Base-by-base conservation (phyloP, 2,113 vertebrate species). In the Xenotilapia caudafasciata region DNA sequence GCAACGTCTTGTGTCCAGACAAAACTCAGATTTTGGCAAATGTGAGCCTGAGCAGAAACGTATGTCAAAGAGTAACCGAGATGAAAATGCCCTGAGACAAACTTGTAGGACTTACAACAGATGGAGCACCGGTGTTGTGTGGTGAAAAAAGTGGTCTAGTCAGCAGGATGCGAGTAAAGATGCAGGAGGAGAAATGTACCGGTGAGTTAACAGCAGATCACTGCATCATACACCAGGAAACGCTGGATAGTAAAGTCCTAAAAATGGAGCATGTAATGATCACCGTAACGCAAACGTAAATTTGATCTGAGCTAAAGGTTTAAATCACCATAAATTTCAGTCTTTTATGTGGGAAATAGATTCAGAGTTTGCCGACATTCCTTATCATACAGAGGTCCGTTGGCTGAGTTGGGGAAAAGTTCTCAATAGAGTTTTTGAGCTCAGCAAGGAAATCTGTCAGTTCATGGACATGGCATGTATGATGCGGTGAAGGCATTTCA, bases 161-260 rank as follows among this genome's bases (percentile, higher is more conserved):
- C 9, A 10, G 51, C 3, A 53, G 51, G 51, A 53, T 53, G 51
- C 51, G 5, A 11, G 51, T 53, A 53, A n/a, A 53, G 51, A 53
- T 53, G 9, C 19, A 21, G 51, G 19, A 53, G 19, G 19, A 53
- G 51, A 53, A 53, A 3, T 53, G 19, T 53, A 53, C 5, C 19
- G 9, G 51, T 53, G 51, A 2, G 19, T 53, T 53, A 53, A 1
- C 19, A 53, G 51, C 19, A 53, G 1, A 53, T 53, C 51, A 53
- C 51, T 53, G 19, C 9, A 53, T 53, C 51, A 21, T 4, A 53
- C 19, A 2, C 19, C 51, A 21, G 51, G 51, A 53, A 53, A 21
- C 0, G 19, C 51, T 53, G 51, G 0, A 1, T 53, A 3, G 49
- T n/a, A 10, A n/a, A 53, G 0, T 53, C 3, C 51, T 53, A n/a